phyloP scores from a whole-genome alignment of 2,113 vertebrate species.

The Pelodiscus sinensis region DNA sequence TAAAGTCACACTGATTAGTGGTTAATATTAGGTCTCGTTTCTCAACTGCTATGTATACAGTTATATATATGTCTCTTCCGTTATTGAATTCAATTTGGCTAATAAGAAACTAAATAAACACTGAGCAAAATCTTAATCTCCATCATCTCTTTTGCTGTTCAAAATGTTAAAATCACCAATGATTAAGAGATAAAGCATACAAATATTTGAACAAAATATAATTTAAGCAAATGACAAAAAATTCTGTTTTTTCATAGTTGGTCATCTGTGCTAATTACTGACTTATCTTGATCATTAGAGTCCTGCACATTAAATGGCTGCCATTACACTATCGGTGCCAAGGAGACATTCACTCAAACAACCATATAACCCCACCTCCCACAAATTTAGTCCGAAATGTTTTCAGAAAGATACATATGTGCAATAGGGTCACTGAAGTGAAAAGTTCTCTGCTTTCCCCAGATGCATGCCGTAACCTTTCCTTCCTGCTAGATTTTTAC shows the following conservation, averaged over 20 bases:
- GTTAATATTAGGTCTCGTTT: neutral
- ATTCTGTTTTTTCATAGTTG: slow-evolving; percentile 83
- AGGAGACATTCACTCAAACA: neutral
- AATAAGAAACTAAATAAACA: slow-evolving; percentile 37
- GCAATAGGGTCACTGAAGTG: slow-evolving; percentile 7
- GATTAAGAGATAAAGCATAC: slow-evolving; percentile 79
- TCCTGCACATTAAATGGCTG: neutral
- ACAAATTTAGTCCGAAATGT: no score
- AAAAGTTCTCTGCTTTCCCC: neutral
- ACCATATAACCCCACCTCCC: neutral
- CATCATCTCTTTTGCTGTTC: neutral
- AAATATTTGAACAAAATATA: slow-evolving; percentile 80
- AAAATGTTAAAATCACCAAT: slow-evolving; percentile 55
- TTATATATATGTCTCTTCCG: neutral
- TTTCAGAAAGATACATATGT: neutral
- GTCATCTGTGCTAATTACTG: slow-evolving; percentile 73
- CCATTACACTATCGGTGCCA: neutral
- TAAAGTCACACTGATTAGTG: neutral
- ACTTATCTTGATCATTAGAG: slow-evolving; percentile 65
- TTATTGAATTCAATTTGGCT: slow-evolving; percentile 3
- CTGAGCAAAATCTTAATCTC: slow-evolving; percentile 13
- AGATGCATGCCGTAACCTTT: neutral
- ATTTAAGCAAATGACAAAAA: slow-evolving; percentile 76
- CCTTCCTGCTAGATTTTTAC: neutral
- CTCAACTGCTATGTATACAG: neutral